Percentiles rank a stretch among this genome's conserved stretches.
Evolutionary conservation across 37 sponge, comb jelly and placozoan genomes (phyloP).

Genomic region (Eunapius fragilis): DNA sequence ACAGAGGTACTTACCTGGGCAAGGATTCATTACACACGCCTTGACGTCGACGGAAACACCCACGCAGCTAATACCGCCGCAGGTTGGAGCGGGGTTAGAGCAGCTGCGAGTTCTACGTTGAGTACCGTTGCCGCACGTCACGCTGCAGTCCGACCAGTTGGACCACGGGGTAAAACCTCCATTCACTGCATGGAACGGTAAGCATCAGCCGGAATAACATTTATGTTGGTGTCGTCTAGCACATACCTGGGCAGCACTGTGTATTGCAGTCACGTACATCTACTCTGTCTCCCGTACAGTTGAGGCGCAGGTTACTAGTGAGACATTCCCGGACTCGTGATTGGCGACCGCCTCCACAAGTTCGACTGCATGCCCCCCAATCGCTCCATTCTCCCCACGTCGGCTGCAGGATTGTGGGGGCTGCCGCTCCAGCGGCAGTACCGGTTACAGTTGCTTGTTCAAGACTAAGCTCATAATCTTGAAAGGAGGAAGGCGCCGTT

Average conservation of each 20-base stretch:
- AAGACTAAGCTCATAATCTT: neutral
- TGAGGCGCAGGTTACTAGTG: neutral
- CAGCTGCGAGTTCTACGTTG: conserved; percentile 34
- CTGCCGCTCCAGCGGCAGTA: neutral
- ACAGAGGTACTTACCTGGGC: conserved; percentile 62
- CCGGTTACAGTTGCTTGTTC: neutral
- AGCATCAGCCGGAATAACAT: neutral
- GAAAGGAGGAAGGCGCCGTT: neutral
- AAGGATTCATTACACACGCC: conserved; percentile 42
- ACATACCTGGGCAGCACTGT: conserved; percentile 63
- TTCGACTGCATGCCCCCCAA: conserved; percentile 63
- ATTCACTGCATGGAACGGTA: conserved; percentile 25
- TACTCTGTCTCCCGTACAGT: conserved; percentile 50
- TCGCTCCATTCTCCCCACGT: conserved; percentile 64
- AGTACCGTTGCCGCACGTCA: conserved; percentile 62
- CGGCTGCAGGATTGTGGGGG: neutral
- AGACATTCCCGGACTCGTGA: conserved; percentile 61
- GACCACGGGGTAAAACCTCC: conserved; percentile 70
- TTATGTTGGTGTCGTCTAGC: neutral
- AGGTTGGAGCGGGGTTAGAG: conserved; percentile 48
- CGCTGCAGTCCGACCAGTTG: conserved; percentile 60
- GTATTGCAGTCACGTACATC: conserved; percentile 46
- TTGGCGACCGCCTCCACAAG: conserved; percentile 68
- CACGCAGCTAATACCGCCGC: conserved; percentile 58
- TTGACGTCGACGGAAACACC: conserved; percentile 24